A percentile compares a stretch with the other conserved stretches of the same genome.
Conservation (phyloP, 1,140 invertebrate genomes). For the Myzus persicae region DNA sequence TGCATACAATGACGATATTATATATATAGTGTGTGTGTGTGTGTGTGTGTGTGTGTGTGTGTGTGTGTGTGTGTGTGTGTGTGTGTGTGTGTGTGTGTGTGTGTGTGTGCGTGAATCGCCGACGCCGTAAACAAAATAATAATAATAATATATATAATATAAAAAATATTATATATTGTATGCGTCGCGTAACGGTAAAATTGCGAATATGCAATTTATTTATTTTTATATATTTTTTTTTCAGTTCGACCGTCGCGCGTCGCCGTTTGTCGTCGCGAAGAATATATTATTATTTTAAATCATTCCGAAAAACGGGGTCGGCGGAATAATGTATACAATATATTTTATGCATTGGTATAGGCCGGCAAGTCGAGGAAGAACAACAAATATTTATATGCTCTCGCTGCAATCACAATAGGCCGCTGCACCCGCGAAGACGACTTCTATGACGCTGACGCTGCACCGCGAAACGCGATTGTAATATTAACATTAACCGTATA, state of each 20-base stretch:
- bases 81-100: slow-evolving; percentile 25
- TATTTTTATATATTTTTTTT: not conserved
- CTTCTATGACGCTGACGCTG: not conserved
- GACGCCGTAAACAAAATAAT: not conserved
- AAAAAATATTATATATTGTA: not conserved
- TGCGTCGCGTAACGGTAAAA: not conserved
- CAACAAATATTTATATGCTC: not conserved
- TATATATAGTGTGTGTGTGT: not conserved
- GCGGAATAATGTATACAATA: no score
- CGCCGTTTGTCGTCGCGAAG: not conserved
- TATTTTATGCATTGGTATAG: not conserved
- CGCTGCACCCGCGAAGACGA: not conserved
- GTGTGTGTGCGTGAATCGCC: slow-evolving; percentile 37
- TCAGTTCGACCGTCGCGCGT: not conserved
- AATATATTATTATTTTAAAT: not conserved
- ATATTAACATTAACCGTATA: not conserved
- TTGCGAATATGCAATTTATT: not conserved
- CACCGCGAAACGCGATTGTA: not conserved
- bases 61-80: slow-evolving; percentile 34
- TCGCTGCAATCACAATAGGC: not conserved
- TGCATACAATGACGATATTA: not conserved
- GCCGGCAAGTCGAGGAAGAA: not conserved
- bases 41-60: slow-evolving; percentile 6
- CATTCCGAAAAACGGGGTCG: not conserved
- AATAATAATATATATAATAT: not conserved